A percentile compares a stretch with the other conserved stretches of the same genome.
Evolutionary conservation across 2,888 invertebrate species (phyloP).

Genomic region (Eristalinus aeneus): DNA sequence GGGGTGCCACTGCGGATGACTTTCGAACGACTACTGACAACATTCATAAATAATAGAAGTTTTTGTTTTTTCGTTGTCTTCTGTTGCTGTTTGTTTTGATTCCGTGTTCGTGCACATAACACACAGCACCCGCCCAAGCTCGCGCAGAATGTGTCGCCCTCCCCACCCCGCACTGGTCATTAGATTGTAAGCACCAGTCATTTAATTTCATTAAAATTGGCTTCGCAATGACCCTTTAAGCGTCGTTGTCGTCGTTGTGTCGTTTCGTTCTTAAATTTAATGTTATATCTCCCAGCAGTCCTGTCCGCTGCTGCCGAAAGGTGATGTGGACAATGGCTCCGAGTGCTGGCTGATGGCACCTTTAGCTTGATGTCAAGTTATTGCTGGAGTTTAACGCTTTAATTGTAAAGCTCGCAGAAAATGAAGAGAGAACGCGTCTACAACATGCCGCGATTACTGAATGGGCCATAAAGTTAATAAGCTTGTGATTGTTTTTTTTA

Average conservation of each 20-base stretch:
- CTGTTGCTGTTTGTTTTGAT: not conserved
- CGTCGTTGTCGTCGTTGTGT: constrained; percentile 12
- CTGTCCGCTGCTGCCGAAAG: constrained; percentile 7
- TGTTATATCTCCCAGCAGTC: constrained; percentile 33
- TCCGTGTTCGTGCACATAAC: constrained; percentile 16
- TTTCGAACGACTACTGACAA: constrained; percentile 20
- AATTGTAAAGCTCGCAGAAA: constrained; percentile 38
- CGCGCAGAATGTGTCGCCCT: constrained; percentile 27
- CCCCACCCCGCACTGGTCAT: constrained; percentile 43
- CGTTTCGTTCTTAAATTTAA: constrained; percentile 54
- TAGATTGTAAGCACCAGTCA: constrained; percentile 68
- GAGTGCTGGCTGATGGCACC: constrained; percentile 24
- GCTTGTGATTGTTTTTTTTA: not conserved
- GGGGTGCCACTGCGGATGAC: constrained; percentile 60
- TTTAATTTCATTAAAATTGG: constrained; percentile 72
- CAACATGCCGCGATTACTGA: constrained; percentile 13
- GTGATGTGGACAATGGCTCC: constrained; percentile 35
- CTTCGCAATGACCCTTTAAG: constrained; percentile 55
- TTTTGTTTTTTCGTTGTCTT: constrained; percentile 8
- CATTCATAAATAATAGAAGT: constrained; percentile 57
- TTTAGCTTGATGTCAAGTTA: constrained; percentile 43
- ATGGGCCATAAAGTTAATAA: constrained; percentile 56
- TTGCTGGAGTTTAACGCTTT: constrained; percentile 56
- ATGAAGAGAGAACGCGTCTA: not conserved
- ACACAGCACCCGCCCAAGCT: not conserved